Evolutionary conservation across 2,113 vertebrate genomes (phyloP).

Genomic region (Phyllostomus hastatus): DNA sequence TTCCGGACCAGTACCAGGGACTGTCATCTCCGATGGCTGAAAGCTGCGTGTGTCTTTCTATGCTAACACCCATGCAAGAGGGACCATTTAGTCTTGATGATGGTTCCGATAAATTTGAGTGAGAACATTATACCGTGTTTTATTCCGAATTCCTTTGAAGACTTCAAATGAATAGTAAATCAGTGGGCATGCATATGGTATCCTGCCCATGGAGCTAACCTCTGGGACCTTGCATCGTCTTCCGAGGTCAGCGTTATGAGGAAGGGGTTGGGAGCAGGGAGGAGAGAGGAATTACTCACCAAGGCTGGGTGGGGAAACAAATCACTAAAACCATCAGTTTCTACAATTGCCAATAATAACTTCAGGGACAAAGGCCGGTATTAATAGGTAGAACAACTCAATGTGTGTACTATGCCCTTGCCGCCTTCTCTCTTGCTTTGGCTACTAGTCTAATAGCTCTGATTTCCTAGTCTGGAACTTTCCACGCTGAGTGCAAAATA

Average conservation of each 20-base stretch:
- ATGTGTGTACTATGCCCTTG: not conserved
- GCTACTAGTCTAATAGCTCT: not conserved
- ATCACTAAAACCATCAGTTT: constrained; percentile 50
- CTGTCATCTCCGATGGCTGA: not conserved
- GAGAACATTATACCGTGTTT: constrained; percentile 24
- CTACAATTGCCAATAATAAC: constrained; percentile 28
- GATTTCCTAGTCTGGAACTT: not conserved
- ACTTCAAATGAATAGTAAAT: constrained; percentile 43
- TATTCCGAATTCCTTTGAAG: constrained; percentile 46
- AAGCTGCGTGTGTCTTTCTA: not conserved
- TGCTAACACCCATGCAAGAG: not conserved
- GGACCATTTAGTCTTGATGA: not conserved
- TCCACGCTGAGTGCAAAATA: not conserved
- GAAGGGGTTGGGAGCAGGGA: not conserved
- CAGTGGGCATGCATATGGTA: constrained; percentile 7
- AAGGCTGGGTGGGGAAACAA: constrained; percentile 40
- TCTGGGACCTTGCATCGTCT: not conserved
- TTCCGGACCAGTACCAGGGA: not conserved
- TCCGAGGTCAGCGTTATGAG: not conserved
- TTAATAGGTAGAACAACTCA: not conserved
- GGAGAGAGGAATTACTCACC: constrained; percentile 29
- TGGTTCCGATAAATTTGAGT: not conserved
- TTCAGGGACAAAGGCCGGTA: constrained; percentile 33
- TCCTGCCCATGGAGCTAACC: constrained; percentile 25
- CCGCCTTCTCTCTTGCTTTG: not conserved